These are phyloP conservation scores for Cistogaster globosa DNA, from an alignment of 2,888 invertebrate genomes.

Conservation along the genomic window DNA sequence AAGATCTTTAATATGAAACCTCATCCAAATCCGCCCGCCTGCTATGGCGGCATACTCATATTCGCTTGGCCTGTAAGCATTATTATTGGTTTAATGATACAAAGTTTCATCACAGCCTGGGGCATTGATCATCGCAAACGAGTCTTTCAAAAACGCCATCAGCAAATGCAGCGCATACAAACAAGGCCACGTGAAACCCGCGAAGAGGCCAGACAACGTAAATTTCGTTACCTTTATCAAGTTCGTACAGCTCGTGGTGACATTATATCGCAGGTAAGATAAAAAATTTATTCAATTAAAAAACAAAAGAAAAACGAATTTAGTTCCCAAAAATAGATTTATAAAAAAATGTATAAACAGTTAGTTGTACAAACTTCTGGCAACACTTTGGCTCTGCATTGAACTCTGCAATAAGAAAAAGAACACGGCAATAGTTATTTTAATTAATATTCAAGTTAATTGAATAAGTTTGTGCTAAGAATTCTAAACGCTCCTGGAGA, in stretches of 20 bases:
- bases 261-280: constrained; percentile 91
- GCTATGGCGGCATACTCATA: constrained; percentile 82
- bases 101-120: constrained; percentile 83
- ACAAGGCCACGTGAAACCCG: constrained; percentile 89
- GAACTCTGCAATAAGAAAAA: too few relatives aligned
- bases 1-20: constrained; percentile 82
- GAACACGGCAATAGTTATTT: too few relatives aligned
- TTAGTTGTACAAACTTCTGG: too few relatives aligned
- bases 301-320: not conserved
- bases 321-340: too few relatives aligned
- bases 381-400: too few relatives aligned
- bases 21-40: constrained; percentile 82
- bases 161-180: constrained; percentile 76
- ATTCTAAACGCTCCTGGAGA: too few relatives aligned
- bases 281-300: not conserved
- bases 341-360: too few relatives aligned
- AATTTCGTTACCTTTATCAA: constrained; percentile 94
- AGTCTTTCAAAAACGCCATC: constrained; percentile 78
- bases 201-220: constrained; percentile 91
- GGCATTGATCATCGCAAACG: constrained; percentile 82
- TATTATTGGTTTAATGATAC: constrained; percentile 82
- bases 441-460: too few relatives aligned
- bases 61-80: constrained; percentile 82
- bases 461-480: too few relatives aligned
- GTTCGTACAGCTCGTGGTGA: constrained; percentile 94